These are phyloP conservation scores for Echinometra lucunter DNA, from an alignment of 53 echinoderm and acorn worm species.

Conservation along the genomic window DNA sequence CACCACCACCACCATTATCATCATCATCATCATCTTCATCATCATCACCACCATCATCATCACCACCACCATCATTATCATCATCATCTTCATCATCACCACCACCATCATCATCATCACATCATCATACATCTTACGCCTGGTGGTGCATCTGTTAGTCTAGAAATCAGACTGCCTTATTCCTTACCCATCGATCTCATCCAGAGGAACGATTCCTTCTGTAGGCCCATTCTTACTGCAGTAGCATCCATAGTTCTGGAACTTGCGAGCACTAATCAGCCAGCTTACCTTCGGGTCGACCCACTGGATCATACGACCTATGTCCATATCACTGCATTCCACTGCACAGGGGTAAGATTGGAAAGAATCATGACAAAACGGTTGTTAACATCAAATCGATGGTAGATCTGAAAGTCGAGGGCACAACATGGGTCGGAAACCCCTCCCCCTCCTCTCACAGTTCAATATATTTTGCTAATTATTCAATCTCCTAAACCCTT, in stretches of 20 bases:
- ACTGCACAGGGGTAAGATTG: neutral
- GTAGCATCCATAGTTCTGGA: conserved; percentile 38
- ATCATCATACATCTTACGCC: too few relatives aligned
- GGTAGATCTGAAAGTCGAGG: neutral
- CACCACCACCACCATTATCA: too few relatives aligned
- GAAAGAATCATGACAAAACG: neutral
- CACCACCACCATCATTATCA: too few relatives aligned
- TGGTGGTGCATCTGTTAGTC: neutral
- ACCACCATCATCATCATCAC: too few relatives aligned
- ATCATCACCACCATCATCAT: neutral
- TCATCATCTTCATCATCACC: too few relatives aligned
- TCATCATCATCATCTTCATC: neutral
- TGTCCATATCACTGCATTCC: conserved; percentile 5
- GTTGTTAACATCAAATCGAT: neutral
- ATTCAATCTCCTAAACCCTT: neutral
- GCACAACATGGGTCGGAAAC: too few relatives aligned
- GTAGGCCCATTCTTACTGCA: neutral
- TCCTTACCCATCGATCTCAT: conserved; percentile 21
- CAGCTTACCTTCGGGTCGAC: neutral
- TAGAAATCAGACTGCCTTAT: neutral
- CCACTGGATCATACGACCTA: neutral
- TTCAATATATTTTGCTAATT: too few relatives aligned
- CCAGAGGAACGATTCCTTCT: neutral
- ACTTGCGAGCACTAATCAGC: conserved; percentile 22
- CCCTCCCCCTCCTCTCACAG: too few relatives aligned